Percentiles rank a stretch among this genome's conserved stretches.
phyloP scores from a whole-genome alignment of 2,888 invertebrate genomes.

The Quadriops clusia region DNA sequence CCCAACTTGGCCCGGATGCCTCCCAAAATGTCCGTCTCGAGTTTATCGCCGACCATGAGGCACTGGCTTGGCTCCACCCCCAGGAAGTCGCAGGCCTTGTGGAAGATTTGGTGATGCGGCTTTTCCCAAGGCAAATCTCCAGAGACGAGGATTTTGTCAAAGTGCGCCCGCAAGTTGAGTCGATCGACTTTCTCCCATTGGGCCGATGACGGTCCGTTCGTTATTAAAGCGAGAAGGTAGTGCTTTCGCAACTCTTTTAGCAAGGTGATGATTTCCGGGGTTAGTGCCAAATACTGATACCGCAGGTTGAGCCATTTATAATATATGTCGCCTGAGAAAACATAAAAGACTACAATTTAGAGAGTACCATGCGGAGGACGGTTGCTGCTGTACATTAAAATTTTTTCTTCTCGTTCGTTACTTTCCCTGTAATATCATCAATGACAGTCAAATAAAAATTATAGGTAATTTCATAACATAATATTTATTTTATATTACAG shows the following conservation, averaged over 20 bases:
- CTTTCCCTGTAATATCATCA: too few relatives aligned
- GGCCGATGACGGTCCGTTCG: slow-evolving; percentile 75
- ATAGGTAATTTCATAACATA: too few relatives aligned
- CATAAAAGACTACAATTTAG: too few relatives aligned
- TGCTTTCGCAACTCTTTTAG: slow-evolving; percentile 57
- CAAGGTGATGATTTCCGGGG: slow-evolving; percentile 56
- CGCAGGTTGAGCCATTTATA: slow-evolving; percentile 68
- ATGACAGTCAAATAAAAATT: too few relatives aligned
- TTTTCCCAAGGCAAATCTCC: slow-evolving; percentile 81
- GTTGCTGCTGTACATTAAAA: too few relatives aligned
- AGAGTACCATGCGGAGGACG: too few relatives aligned
- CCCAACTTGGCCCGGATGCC: slow-evolving; percentile 38
- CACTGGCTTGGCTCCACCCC: slow-evolving; percentile 63
- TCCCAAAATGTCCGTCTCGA: slow-evolving; percentile 76
- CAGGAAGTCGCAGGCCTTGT: slow-evolving; percentile 65
- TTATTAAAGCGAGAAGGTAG: slow-evolving; percentile 69
- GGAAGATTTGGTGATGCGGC: slow-evolving; percentile 70
- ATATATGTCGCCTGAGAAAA: slow-evolving; percentile 54
- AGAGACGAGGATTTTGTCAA: slow-evolving; percentile 70
- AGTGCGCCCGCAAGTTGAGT: slow-evolving; percentile 56
- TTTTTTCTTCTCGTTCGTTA: too few relatives aligned
- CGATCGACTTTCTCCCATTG: slow-evolving; percentile 81
- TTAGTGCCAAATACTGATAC: slow-evolving; percentile 61
- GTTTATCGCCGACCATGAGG: slow-evolving; percentile 79
- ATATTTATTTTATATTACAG: too few relatives aligned